These are phyloP conservation scores for Parapristionchus giblindavisi DNA, from an alignment of 2,888 invertebrate genomes.

Conservation along the genomic window DNA sequence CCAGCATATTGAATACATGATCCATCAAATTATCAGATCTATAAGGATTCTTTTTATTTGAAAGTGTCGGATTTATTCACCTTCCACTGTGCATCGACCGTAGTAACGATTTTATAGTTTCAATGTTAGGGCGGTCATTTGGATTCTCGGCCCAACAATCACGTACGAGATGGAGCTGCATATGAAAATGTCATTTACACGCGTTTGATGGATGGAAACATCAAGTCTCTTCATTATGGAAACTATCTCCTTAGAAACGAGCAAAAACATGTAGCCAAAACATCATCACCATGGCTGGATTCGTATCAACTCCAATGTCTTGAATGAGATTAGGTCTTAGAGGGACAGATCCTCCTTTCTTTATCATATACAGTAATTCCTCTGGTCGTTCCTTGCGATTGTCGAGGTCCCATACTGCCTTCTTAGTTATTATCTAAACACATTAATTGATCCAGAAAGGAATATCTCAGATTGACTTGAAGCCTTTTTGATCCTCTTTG, in stretches of 20 bases:
- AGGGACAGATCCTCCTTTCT: conserved; percentile 42
- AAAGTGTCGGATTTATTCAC: conserved; percentile 33
- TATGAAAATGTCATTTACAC: neutral
- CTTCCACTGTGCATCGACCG: conserved; percentile 62
- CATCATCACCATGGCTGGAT: conserved; percentile 54
- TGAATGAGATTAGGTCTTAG: conserved; percentile 51
- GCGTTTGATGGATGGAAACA: neutral
- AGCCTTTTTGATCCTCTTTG: no score
- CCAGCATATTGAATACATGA: conserved; percentile 65
- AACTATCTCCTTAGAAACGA: neutral
- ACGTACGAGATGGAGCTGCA: conserved; percentile 59
- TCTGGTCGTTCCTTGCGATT: conserved; percentile 39
- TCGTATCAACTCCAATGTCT: conserved; percentile 51
- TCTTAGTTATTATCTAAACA: conserved; percentile 27
- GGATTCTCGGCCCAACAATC: conserved; percentile 67
- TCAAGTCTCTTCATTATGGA: neutral
- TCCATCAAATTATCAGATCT: conserved; percentile 61
- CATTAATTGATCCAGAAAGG: no score
- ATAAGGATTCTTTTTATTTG: neutral
- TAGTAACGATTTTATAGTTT: conserved; percentile 56
- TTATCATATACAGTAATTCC: conserved; percentile 49
- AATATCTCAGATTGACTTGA: conserved; percentile 25
- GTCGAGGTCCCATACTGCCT: conserved; percentile 39
- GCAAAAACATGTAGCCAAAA: conserved; percentile 32
- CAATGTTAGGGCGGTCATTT: conserved; percentile 58